phyloP scores from a whole-genome alignment of 2,797 vertebrate genomes.

The Poeciliopsis turneri region DNA sequence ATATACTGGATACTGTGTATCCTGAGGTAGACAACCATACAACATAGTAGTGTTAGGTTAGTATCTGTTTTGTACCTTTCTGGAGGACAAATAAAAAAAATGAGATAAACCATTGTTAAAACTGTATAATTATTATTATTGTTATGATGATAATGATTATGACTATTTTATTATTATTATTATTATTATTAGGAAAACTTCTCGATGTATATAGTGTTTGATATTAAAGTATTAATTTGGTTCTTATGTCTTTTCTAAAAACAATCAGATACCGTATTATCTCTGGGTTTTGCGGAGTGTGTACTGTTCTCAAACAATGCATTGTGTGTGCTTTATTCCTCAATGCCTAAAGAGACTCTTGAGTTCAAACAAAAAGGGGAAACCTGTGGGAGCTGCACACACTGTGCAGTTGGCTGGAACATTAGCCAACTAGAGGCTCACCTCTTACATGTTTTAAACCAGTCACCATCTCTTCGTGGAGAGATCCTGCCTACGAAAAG shows the following conservation, averaged over 20 bases:
- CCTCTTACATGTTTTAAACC: constrained; percentile 70
- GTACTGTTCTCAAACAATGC: constrained; percentile 73
- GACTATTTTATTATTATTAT: constrained; percentile 86
- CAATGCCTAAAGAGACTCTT: constrained; percentile 80
- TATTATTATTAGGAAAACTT: constrained; percentile 92
- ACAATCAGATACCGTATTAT: constrained; percentile 83
- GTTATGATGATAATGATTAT: constrained; percentile 73
- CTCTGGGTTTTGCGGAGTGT: constrained; percentile 88
- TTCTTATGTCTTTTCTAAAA: constrained; percentile 98
- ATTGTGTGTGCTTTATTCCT: constrained; percentile 79
- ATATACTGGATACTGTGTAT: constrained; percentile 99
- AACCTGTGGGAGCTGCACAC: constrained; percentile 68
- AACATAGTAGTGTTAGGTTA: constrained; percentile 94
- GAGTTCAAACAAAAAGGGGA: constrained; percentile 72
- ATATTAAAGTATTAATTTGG: constrained; percentile 99
- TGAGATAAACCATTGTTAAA: constrained; percentile 90
- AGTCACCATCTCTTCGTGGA: constrained; percentile 64
- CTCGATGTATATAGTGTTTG: constrained; percentile 99
- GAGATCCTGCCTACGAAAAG: constrained; percentile 65
- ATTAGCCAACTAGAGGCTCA: constrained; percentile 64
- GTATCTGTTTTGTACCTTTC: constrained; percentile 97
- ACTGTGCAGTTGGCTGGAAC: constrained; percentile 61
- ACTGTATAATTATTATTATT: constrained; percentile 88
- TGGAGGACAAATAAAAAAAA: constrained; percentile 87
- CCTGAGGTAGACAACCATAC: constrained; percentile 95